Conservation (phyloP, 2,113 vertebrate genomes). For the Plecturocebus donacophilus region DNA sequence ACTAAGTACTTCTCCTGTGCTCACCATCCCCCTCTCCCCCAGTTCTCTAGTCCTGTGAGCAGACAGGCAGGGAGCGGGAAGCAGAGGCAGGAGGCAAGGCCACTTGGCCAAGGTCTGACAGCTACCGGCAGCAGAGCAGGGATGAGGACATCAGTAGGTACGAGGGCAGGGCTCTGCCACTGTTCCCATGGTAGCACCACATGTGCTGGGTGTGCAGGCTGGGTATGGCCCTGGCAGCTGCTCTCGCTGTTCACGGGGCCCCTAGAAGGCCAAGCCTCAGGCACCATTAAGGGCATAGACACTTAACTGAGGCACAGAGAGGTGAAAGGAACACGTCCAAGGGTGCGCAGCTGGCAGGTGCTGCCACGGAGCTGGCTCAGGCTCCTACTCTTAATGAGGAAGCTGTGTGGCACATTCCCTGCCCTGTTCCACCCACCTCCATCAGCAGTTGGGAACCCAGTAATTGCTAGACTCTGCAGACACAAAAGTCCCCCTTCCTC, state of each 20-base stretch:
- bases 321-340: background rate
- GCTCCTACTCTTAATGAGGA: background rate
- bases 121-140: fast-evolving
- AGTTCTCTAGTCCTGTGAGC: background rate
- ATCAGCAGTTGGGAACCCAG: background rate
- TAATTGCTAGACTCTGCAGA: background rate
- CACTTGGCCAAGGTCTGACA: background rate
- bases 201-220: background rate
- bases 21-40: background rate
- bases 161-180: background rate
- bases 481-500: background rate
- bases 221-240: background rate
- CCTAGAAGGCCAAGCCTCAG: background rate
- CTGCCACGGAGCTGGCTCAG: background rate
- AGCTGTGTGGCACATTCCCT: no score
- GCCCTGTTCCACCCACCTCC: no score
- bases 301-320: background rate
- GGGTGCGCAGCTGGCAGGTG: background rate
- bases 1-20: background rate
- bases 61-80: background rate
- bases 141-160: background rate
- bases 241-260: background rate
- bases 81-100: background rate
- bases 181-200: no score
- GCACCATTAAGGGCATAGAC: background rate